Conservation (phyloP, 2,113 vertebrate species). For the Nerophis ophidion region DNA sequence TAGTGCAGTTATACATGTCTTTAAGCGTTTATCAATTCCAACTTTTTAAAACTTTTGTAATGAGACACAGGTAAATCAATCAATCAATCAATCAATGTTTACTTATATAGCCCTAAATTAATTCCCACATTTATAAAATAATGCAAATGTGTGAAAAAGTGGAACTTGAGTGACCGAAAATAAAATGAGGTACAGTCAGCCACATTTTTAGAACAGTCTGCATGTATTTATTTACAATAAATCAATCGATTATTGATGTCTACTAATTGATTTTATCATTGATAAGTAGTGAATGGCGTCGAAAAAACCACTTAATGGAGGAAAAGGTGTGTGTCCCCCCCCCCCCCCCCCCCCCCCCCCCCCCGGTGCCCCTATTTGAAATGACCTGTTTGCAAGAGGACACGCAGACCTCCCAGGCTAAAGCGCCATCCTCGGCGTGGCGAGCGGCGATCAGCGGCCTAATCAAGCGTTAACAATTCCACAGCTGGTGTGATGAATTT, state of each 20-base stretch:
- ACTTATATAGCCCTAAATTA: no score
- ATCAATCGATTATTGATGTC: neutral
- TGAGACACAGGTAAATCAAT: no score
- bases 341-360: neutral
- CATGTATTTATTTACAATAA: neutral
- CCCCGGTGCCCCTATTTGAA: slow-evolving; percentile 1
- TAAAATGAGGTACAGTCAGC: no score
- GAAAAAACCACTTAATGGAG: neutral
- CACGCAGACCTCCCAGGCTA: slow-evolving; percentile 10
- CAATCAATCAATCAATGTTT: no score
- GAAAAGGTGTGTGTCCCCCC: neutral
- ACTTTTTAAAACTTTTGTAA: no score
- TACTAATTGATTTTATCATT: no score
- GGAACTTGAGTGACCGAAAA: no score
- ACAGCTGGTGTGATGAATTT: slow-evolving; percentile 62
- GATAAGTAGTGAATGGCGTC: neutral
- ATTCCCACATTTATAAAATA: no score
- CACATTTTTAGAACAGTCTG: no score
- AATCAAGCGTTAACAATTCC: slow-evolving; percentile 60
- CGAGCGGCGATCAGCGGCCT: slow-evolving; percentile 48
- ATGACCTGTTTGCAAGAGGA: slow-evolving; percentile 2
- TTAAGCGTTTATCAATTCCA: no score
- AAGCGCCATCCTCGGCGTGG: slow-evolving; percentile 33
- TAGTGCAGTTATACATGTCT: no score
- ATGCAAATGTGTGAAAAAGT: no score